Conservation (phyloP, 1,140 invertebrate genomes). For the Tetramorium parvispinum region DNA sequence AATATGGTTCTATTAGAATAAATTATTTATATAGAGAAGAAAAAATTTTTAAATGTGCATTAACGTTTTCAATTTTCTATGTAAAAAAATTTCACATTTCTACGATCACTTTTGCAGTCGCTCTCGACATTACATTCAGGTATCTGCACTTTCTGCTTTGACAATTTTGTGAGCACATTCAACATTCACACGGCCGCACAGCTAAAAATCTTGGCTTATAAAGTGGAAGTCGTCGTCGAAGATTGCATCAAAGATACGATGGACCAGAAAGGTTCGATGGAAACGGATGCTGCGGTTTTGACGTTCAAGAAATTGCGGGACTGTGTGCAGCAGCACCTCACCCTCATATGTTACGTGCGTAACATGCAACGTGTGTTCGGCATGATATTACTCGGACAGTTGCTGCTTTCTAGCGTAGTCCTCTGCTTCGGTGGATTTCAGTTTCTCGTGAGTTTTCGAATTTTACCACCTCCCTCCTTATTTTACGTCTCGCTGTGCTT, state of each 20-base stretch:
- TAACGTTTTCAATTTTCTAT: not conserved
- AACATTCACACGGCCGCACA: constrained; percentile 69
- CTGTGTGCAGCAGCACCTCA: constrained; percentile 58
- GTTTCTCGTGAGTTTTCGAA: constrained; percentile 52
- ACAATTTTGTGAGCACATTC: constrained; percentile 71
- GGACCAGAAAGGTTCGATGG: not conserved
- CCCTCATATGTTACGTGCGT: constrained; percentile 56
- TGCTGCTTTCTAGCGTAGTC: constrained; percentile 65
- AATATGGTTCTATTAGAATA: not conserved
- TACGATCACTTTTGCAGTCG: constrained; percentile 42
- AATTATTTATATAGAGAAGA: not conserved
- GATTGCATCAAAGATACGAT: not conserved
- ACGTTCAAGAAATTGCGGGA: constrained; percentile 34
- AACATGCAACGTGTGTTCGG: constrained; percentile 63
- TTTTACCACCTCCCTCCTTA: not conserved
- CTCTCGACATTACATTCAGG: constrained; percentile 58
- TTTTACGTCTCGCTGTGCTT: not conserved
- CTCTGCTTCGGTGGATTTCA: constrained; percentile 73
- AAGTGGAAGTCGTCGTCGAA: constrained; percentile 29
- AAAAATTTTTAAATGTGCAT: not conserved
- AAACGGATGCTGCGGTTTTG: not conserved
- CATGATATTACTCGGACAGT: constrained; percentile 65
- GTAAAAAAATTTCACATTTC: not conserved
- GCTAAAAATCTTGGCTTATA: constrained; percentile 68
- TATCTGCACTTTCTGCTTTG: constrained; percentile 70